phyloP scores from a whole-genome alignment of 2,113 vertebrate genomes.

The Pseudopipra pipra region DNA sequence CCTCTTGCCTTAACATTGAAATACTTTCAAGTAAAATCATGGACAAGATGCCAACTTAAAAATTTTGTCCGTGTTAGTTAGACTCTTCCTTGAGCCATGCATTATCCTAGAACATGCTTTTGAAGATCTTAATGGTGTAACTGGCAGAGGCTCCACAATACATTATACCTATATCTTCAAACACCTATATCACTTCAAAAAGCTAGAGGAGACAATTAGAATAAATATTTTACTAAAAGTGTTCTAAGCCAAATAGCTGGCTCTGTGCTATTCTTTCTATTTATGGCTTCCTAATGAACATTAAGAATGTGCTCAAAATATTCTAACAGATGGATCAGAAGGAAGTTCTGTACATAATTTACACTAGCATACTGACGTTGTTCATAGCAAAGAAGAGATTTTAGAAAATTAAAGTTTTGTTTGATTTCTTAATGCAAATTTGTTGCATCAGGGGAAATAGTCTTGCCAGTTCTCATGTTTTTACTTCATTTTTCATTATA shows the following conservation, averaged over 20 bases:
- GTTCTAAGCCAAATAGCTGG: conserved; percentile 36
- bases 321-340: neutral
- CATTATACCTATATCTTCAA: conserved; percentile 34
- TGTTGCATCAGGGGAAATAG: neutral
- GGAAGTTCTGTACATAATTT: neutral
- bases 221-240: conserved; percentile 67
- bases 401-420: neutral
- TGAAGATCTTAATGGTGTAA: conserved; percentile 45
- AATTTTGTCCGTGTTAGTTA: neutral
- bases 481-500: neutral
- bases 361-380: neutral
- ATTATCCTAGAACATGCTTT: neutral
- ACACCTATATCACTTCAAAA: conserved; percentile 17
- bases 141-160: conserved; percentile 23
- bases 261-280: conserved; percentile 49
- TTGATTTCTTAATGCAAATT: neutral
- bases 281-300: conserved; percentile 52
- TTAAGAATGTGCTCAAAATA: neutral
- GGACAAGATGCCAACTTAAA: neutral
- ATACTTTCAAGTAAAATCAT: neutral
- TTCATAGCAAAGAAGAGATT: neutral
- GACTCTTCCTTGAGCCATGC: neutral
- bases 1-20: neutral
- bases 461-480: neutral
- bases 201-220: conserved; percentile 47